phyloP scores from a whole-genome alignment of 2,797 vertebrate species.

The Amazonetta brasiliensis region DNA sequence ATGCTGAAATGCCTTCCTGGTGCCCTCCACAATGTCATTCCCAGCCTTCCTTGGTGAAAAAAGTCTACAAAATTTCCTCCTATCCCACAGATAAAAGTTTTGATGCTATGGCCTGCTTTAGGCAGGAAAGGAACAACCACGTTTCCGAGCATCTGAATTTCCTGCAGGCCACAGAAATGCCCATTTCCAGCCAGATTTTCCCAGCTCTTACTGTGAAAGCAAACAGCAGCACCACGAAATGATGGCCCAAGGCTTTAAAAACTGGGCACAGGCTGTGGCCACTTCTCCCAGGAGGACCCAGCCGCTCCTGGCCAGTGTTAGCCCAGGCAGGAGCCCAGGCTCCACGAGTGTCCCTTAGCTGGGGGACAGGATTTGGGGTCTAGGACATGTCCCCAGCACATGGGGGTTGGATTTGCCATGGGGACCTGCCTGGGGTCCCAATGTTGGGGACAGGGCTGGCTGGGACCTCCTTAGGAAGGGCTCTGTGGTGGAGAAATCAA shows the following conservation, averaged over 20 bases:
- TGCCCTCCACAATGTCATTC: neutral
- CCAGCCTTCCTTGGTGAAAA: neutral
- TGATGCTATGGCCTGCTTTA: neutral
- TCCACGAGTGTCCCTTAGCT: neutral
- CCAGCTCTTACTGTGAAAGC: neutral
- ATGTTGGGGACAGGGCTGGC: neutral
- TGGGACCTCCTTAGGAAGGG: neutral
- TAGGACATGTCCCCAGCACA: neutral
- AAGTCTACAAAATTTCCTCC: neutral
- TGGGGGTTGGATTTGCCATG: accelerated
- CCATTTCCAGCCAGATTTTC: neutral
- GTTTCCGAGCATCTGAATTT: neutral
- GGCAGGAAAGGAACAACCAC: neutral
- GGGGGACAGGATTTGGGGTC: accelerated
- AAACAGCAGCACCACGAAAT: neutral
- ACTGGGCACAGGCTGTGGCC: neutral
- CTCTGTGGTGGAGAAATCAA: neutral
- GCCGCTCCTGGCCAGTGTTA: neutral
- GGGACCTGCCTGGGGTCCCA: neutral
- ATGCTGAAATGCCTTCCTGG: neutral
- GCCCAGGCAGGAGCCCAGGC: neutral
- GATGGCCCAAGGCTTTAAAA: neutral
- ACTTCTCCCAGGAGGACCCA: neutral
- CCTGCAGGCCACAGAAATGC: neutral
- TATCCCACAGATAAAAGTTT: neutral